Evolutionary conservation across 2,888 invertebrate genomes (phyloP).

Genomic region (Lithophane socia): DNA sequence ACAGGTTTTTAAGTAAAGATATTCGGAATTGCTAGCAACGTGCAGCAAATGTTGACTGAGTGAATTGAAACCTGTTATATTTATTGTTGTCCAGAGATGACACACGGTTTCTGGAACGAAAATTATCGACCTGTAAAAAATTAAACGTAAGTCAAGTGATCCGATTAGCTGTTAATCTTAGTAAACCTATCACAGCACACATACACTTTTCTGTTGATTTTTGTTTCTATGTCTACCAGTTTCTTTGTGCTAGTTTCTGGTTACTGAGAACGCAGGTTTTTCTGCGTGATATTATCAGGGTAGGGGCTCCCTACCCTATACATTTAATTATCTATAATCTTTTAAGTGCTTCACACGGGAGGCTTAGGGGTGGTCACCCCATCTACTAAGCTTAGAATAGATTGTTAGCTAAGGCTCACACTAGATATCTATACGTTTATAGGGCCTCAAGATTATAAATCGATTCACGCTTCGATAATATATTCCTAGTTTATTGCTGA

Average conservation of each 20-base stretch:
- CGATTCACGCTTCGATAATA: slow-evolving; percentile 3
- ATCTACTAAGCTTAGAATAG: slow-evolving; percentile 33
- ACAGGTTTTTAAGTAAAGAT: too few species aligned
- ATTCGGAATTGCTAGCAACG: too few species aligned
- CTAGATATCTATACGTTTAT: background rate
- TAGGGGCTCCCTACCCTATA: background rate
- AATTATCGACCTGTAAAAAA: background rate
- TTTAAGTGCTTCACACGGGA: slow-evolving; percentile 37
- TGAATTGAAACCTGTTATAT: too few species aligned
- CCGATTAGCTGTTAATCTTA: background rate
- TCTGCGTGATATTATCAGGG: slow-evolving; percentile 26
- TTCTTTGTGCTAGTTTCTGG: background rate
- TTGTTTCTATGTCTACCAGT: background rate
- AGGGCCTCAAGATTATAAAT: background rate
- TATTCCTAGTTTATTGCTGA: slow-evolving; percentile 6
- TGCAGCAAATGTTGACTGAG: too few species aligned
- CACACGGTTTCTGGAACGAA: background rate
- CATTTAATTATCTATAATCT: slow-evolving; percentile 31
- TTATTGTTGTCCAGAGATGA: background rate
- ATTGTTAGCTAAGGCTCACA: slow-evolving; percentile 6
- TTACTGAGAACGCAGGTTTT: slow-evolving; percentile 16
- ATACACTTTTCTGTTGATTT: too few species aligned
- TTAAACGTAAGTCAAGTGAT: background rate
- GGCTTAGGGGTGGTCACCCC: slow-evolving; percentile 19
- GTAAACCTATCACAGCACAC: background rate